Evolutionary conservation across 2,797 vertebrate genomes (phyloP).

Genomic region (Falco cherrug): DNA sequence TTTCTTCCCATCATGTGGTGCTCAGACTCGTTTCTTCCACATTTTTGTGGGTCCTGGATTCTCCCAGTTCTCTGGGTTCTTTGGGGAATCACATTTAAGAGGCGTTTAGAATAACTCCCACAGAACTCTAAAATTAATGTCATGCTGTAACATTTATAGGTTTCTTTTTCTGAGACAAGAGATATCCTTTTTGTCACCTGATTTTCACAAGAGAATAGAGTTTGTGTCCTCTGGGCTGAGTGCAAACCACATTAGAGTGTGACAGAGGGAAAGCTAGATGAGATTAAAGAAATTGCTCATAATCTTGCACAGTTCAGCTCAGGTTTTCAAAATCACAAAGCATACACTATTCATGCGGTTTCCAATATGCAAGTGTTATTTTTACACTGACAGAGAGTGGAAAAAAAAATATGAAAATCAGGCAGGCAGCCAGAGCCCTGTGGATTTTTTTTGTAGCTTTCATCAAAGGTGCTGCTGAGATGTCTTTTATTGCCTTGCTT

Average conservation of each 20-base stretch:
- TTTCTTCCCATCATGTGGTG: not conserved
- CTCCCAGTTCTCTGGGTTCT: not conserved
- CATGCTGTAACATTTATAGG: not conserved
- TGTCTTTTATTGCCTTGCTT: not conserved
- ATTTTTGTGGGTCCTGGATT: not conserved
- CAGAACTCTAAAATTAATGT: not conserved
- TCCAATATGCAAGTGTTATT: not conserved
- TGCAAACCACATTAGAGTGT: not conserved
- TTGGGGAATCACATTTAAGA: not conserved
- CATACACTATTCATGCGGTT: not conserved
- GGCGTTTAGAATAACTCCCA: not conserved
- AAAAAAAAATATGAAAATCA: not conserved
- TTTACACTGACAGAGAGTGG: not conserved
- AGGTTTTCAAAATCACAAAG: constrained; percentile 1
- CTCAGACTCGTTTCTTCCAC: not conserved
- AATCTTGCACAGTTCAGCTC: not conserved
- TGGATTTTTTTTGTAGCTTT: not conserved
- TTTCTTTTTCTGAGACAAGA: not conserved
- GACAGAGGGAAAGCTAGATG: not conserved
- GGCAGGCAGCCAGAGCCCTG: not conserved
- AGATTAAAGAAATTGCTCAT: not conserved
- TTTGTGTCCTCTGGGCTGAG: not conserved
- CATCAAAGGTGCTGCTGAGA: not conserved
- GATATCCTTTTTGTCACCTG: not conserved
- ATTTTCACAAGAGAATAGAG: not conserved